Percentiles rank a stretch among this genome's conserved stretches.
Conservation (phyloP, 2,113 vertebrate species). For the Oreocharis arfaki region DNA sequence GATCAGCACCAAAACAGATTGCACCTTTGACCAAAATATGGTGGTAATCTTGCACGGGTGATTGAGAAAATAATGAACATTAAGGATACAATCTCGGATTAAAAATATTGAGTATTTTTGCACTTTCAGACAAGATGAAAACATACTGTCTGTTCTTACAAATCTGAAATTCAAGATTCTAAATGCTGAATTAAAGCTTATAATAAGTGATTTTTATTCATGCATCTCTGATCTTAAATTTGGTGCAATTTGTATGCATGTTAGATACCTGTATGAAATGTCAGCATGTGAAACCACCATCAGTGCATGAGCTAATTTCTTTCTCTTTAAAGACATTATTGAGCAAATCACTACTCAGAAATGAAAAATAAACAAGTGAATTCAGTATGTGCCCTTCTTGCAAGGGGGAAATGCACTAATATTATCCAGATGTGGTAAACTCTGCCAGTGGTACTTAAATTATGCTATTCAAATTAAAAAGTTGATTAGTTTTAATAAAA, state of each 20-base stretch:
- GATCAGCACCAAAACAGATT: neutral
- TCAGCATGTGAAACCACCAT: neutral
- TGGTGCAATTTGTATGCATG: neutral
- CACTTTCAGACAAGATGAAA: neutral
- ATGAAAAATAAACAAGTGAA: neutral
- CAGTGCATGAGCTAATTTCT: neutral
- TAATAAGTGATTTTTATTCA: neutral
- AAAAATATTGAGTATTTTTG: neutral
- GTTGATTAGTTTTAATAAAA: neutral
- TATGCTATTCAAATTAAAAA: neutral
- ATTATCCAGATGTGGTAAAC: neutral
- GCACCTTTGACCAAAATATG: neutral
- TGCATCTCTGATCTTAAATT: neutral
- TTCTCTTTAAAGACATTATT: neutral
- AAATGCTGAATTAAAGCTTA: neutral
- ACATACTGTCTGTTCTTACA: accelerated
- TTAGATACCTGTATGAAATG: neutral
- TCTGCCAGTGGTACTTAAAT: neutral
- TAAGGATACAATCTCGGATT: neutral
- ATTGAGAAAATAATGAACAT: neutral
- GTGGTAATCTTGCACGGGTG: accelerated
- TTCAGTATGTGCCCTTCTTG: neutral
- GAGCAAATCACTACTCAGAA: neutral
- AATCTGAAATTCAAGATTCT: neutral
- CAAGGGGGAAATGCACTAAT: neutral